phyloP scores from a whole-genome alignment of 2,797 vertebrate species.

The Podarcis siculus region DNA sequence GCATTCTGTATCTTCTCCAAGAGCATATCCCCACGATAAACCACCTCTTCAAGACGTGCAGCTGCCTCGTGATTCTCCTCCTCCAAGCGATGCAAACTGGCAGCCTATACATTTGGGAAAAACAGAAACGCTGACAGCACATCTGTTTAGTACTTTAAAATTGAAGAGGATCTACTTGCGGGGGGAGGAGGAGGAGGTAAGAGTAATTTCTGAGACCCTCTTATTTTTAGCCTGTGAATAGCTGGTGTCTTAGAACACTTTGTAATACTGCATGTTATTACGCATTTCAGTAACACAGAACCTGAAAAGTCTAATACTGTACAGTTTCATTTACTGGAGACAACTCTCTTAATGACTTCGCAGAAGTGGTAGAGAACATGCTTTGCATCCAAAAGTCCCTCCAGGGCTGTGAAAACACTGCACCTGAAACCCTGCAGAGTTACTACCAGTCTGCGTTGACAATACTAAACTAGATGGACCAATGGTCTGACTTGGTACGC shows the following conservation, averaged over 20 bases:
- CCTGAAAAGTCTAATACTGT: neutral
- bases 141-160: neutral
- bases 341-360: neutral
- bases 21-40: slow-evolving; percentile 91
- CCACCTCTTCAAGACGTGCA: slow-evolving; percentile 91
- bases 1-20: slow-evolving; percentile 97
- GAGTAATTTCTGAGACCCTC: neutral
- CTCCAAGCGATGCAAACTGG: slow-evolving; percentile 91
- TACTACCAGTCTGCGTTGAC: no score
- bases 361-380: neutral
- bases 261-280: neutral
- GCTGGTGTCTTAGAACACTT: neutral
- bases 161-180: no score
- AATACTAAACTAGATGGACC: no score
- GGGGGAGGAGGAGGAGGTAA: neutral
- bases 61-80: slow-evolving; percentile 97
- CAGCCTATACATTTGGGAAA: slow-evolving; percentile 81
- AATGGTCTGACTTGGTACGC: no score
- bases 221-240: neutral
- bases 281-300: neutral
- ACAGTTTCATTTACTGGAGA: neutral
- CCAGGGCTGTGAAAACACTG: no score
- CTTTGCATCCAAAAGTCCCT: no score
- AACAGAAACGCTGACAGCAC: neutral
- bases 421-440: no score